Percentiles rank a stretch among this genome's conserved stretches.
phyloP scores from a whole-genome alignment of 1,140 invertebrate species.

The Microplitis mediator region DNA sequence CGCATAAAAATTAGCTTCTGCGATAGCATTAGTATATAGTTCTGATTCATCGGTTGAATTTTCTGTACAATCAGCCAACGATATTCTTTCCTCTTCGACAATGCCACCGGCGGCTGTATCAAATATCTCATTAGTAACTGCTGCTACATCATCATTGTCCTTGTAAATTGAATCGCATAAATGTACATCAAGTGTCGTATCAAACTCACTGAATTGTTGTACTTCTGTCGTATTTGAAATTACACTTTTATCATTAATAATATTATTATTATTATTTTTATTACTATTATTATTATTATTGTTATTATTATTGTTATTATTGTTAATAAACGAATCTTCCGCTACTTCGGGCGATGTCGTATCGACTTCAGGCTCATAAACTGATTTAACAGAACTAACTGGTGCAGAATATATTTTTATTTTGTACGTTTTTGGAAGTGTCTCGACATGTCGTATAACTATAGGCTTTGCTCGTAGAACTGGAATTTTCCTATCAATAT shows the following conservation, averaged over 20 bases:
- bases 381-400: neutral
- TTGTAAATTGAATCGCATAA: conserved; percentile 12
- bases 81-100: neutral
- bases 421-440: neutral
- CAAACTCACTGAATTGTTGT: conserved; percentile 6
- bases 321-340: neutral
- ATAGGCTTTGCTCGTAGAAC: neutral
- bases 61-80: neutral
- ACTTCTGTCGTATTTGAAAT: neutral
- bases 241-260: neutral
- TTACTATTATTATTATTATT: neutral
- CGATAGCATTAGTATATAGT: conserved; percentile 13
- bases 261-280: neutral
- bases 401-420: neutral
- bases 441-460: neutral
- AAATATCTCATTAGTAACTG: conserved; percentile 9
- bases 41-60: neutral
- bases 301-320: neutral
- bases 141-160: neutral
- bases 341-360: neutral
- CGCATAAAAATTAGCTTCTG: conserved; percentile 27
- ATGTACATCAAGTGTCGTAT: conserved; percentile 9
- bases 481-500: neutral
- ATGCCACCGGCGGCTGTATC: neutral
- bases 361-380: neutral